phyloP scores from a whole-genome alignment of 1,140 invertebrate genomes.

The Aphaenogaster rudis region DNA sequence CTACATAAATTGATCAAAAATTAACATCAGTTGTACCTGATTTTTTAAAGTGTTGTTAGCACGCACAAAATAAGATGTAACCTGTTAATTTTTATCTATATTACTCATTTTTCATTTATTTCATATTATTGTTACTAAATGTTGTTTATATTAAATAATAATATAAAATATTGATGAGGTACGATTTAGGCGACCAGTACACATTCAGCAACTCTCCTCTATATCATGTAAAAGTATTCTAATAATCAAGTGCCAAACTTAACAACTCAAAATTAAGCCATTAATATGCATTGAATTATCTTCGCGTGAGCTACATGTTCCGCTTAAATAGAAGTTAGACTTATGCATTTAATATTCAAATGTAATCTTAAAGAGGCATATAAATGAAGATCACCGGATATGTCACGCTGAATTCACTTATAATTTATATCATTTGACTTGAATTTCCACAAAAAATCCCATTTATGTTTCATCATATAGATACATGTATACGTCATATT shows the following conservation, averaged over 20 bases:
- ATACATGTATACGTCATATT: background rate
- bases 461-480: constrained; percentile 7
- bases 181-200: too few relatives aligned
- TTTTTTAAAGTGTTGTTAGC: too few relatives aligned
- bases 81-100: too few relatives aligned
- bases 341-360: background rate
- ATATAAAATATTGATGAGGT: too few relatives aligned
- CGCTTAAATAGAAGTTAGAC: background rate
- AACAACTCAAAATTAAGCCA: constrained; percentile 1
- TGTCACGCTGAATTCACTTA: background rate
- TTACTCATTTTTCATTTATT: too few relatives aligned
- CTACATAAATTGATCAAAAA: too few relatives aligned
- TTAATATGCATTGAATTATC: background rate
- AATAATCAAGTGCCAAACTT: background rate
- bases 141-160: too few relatives aligned
- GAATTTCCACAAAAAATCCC: background rate
- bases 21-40: too few relatives aligned
- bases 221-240: background rate
- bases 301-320: background rate
- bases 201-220: too few relatives aligned
- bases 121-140: too few relatives aligned
- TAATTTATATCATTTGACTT: background rate
- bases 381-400: background rate
- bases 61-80: too few relatives aligned
- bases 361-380: background rate